Evolutionary conservation across 2,888 invertebrate genomes (phyloP).

Genomic region (Netelia virgata): DNA sequence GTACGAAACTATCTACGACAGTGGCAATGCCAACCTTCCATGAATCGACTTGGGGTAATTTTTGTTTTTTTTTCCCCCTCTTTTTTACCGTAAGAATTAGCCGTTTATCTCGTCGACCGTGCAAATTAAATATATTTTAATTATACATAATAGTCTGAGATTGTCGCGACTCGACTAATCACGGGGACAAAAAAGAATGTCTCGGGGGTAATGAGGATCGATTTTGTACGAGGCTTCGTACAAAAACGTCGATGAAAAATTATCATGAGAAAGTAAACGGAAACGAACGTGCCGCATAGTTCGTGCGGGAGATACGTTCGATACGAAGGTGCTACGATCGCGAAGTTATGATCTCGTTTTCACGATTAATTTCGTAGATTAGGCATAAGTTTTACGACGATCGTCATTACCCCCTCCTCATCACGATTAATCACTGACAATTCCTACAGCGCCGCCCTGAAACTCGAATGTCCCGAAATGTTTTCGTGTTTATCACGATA

Average conservation of each 20-base stretch:
- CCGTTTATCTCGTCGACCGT: neutral
- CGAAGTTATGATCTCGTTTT: neutral
- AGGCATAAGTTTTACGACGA: neutral
- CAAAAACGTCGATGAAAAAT: too few species aligned
- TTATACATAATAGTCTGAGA: too few species aligned
- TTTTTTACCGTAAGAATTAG: neutral
- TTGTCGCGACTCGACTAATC: too few species aligned
- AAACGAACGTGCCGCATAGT: too few species aligned
- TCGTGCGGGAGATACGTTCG: too few species aligned
- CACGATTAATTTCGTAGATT: neutral
- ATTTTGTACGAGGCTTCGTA: too few species aligned
- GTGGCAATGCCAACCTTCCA: slow-evolving; percentile 4
- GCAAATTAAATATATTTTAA: neutral
- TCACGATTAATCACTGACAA: neutral
- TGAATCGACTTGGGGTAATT: slow-evolving; percentile 23
- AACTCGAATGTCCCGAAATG: neutral
- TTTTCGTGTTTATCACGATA: neutral
- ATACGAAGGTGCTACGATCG: neutral
- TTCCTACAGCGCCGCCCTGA: neutral
- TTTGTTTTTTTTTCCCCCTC: neutral
- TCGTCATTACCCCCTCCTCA: neutral
- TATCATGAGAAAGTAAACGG: too few species aligned
- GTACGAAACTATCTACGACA: slow-evolving; percentile 19
- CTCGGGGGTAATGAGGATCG: too few species aligned
- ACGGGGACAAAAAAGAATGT: too few species aligned